phyloP scores from a whole-genome alignment of 2,113 vertebrate species.

The Passer domesticus region DNA sequence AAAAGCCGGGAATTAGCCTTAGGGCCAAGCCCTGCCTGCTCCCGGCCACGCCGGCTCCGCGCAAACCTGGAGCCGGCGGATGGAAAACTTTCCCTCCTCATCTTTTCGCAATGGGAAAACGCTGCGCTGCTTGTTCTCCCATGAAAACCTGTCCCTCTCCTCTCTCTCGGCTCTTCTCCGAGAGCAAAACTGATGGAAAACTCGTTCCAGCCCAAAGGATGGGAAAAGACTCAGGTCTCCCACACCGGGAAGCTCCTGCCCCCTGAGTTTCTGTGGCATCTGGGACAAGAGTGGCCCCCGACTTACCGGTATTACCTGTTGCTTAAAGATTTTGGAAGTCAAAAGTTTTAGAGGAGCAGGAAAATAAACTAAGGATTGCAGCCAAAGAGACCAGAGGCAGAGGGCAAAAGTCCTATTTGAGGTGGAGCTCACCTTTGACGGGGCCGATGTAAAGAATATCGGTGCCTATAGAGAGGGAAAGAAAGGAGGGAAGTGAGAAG shows the following conservation, averaged over 20 bases:
- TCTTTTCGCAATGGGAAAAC: not conserved
- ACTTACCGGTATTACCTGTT: slow-evolving; percentile 41
- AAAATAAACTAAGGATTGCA: slow-evolving; percentile 58
- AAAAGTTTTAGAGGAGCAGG: slow-evolving; percentile 65
- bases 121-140: not conserved
- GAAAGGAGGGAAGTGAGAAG: slow-evolving; percentile 78
- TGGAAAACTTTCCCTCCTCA: not conserved
- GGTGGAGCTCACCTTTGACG: slow-evolving; percentile 95
- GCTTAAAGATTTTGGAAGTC: slow-evolving; percentile 39
- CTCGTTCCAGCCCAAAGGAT: slow-evolving; percentile 27
- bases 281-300: not conserved
- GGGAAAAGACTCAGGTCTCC: not conserved
- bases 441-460: slow-evolving; percentile 99
- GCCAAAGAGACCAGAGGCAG: slow-evolving; percentile 66
- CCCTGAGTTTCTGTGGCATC: not conserved
- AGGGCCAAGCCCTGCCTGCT: not conserved
- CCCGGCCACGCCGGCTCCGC: not conserved
- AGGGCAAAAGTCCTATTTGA: slow-evolving; percentile 63
- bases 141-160: not conserved
- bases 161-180: not conserved
- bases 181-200: slow-evolving; percentile 35
- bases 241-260: not conserved
- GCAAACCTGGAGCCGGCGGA: not conserved
- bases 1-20: not conserved
- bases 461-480: slow-evolving; percentile 89